Base-by-base conservation (phyloP, 2,113 vertebrate species). In the Polypterus bichir region DNA sequence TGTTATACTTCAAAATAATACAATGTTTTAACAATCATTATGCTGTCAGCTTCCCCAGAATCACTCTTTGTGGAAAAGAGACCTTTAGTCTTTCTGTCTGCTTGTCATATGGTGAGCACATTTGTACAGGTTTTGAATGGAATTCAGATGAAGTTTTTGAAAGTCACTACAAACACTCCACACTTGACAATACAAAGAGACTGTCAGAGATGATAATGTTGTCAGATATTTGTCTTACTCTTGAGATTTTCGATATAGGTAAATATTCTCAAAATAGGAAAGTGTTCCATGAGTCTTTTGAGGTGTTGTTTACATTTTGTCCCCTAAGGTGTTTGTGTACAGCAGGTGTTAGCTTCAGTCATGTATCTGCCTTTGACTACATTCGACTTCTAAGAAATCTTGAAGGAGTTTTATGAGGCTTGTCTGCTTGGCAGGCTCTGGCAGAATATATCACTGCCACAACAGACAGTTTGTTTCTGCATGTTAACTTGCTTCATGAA, bases 111-210 rank as follows among this genome's bases (percentile, higher is more conserved):
- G 27, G 27, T 27, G 27, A 27, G 27, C 27, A 27, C 27, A 27
- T 27, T 27, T 27, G 27, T 27, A 27, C 27, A 27, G 27, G 27
- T 27, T 27, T 27, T 27, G 27, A 27, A 27, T 27, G 27, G 27
- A 27, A 27, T 27, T 27, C 27, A 27, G 27, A 27, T 56, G 57
- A 71, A 71, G 76, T 69, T 65, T 4, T 58, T 64, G 71, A 75
- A 79, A 80, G 81, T 76, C 81, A 79, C 77, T 79, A 76, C 78
- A 73, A 74, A 75, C 78, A 69, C 56, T 69, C 70, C 79, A 10
- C 77, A 78, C 76, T 77, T 81, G 79, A 79, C 82, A 83, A 81
- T 74, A 83, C 81, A 81, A 76, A 81, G 79, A 83, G 82, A 71
- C 81, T 81, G 80, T 84, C 82, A 82, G 64, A 69, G 75, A 68